A percentile compares a stretch with the other conserved stretches of the same genome.
Evolutionary conservation across 2,888 invertebrate genomes (phyloP).

Genomic region (Octodonta nipae): DNA sequence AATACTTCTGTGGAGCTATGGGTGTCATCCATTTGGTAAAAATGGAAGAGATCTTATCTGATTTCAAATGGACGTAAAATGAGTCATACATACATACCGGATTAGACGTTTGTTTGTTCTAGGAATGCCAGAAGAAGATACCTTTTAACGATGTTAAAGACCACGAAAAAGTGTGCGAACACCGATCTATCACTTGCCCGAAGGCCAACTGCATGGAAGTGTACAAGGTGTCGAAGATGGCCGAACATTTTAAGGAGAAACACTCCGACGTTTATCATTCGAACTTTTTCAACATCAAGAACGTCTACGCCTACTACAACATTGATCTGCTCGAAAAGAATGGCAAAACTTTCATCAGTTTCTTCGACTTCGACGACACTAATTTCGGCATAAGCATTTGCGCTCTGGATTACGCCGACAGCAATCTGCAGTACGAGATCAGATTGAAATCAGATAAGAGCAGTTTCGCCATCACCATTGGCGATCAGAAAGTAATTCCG

Average conservation of each 20-base stretch:
- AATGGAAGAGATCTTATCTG: no score
- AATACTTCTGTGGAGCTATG: no score
- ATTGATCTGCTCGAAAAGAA: conserved; percentile 14
- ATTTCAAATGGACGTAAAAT: no score
- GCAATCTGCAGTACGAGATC: conserved; percentile 9
- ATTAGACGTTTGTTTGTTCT: conserved; percentile 2
- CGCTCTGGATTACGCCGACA: conserved; percentile 10
- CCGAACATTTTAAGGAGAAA: conserved; percentile 14
- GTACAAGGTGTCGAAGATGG: conserved; percentile 10
- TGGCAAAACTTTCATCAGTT: conserved; percentile 12
- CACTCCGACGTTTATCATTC: conserved; percentile 11
- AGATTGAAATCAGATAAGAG: conserved; percentile 12
- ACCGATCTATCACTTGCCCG: conserved; percentile 10
- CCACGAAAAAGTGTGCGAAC: conserved; percentile 11
- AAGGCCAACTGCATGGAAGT: conserved; percentile 12
- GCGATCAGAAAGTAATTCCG: conserved; percentile 10
- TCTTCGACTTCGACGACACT: conserved; percentile 14
- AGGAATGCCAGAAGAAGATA: conserved; percentile 11
- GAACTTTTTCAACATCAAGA: conserved; percentile 11
- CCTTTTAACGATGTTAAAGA: conserved; percentile 12
- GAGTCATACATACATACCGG: no score
- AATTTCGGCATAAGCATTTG: conserved; percentile 15
- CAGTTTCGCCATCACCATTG: conserved; percentile 11
- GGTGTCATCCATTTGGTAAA: no score
- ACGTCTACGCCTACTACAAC: conserved; percentile 11